Conservation (phyloP, 2,113 vertebrate species). For the Cricetomys ansorgei region DNA sequence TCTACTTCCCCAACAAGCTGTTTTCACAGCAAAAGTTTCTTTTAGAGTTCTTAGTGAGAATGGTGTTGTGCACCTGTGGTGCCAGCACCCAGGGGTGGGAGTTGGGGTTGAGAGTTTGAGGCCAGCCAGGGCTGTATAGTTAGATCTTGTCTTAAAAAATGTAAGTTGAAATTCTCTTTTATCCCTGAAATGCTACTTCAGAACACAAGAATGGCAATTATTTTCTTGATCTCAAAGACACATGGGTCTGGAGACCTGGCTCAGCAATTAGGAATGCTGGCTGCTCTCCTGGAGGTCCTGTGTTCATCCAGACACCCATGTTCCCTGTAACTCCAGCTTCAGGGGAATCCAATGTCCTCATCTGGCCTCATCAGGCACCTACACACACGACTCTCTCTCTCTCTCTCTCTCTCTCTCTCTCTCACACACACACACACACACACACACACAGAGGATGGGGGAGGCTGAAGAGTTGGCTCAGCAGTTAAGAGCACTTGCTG, state of each 20-base stretch:
- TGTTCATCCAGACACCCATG: background rate
- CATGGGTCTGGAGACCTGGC: background rate
- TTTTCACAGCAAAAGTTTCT: background rate
- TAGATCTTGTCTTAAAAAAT: background rate
- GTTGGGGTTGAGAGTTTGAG: background rate
- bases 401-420: background rate
- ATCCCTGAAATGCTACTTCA: background rate
- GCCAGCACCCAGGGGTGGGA: background rate
- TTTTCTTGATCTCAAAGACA: background rate
- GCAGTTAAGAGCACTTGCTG: background rate
- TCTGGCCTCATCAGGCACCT: background rate
- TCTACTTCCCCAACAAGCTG: fast-evolving
- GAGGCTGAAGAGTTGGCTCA: background rate
- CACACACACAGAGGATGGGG: background rate
- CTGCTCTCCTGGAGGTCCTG: background rate
- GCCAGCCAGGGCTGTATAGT: background rate
- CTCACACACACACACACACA: background rate
- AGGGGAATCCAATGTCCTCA: background rate
- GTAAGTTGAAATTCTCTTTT: background rate
- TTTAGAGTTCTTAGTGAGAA: background rate
- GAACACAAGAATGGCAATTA: background rate
- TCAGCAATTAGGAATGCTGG: background rate
- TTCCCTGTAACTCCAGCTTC: background rate
- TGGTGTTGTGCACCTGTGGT: background rate
- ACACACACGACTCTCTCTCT: no score